These are phyloP conservation scores for Mus musculus DNA, from an alignment of 2,113 vertebrate genomes.

Conservation along the genomic window DNA sequence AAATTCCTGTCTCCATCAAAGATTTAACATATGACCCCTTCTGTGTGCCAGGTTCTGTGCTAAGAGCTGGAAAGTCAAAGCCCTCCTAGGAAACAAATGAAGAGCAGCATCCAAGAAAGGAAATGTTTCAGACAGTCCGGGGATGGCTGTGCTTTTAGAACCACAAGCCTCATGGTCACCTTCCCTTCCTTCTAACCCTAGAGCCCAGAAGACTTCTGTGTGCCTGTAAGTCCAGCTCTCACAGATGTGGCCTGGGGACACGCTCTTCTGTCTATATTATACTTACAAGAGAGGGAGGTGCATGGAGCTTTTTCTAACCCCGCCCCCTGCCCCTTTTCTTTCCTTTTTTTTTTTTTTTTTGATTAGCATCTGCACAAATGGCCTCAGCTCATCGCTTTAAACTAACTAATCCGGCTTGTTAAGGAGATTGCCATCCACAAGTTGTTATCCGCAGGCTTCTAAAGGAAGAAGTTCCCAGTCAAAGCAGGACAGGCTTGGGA, in stretches of 20 bases:
- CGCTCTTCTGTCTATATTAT: slow-evolving; percentile 58
- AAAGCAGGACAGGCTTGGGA: slow-evolving; percentile 76
- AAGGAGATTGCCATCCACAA: slow-evolving; percentile 78
- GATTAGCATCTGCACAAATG: slow-evolving; percentile 76
- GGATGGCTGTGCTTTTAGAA: slow-evolving; percentile 68
- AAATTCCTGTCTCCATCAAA: not conserved
- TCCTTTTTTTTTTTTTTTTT: slow-evolving; percentile 45
- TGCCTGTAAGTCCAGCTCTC: slow-evolving; percentile 70
- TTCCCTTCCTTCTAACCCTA: slow-evolving; percentile 70
- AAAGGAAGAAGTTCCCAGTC: slow-evolving; percentile 65
- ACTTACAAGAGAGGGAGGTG: slow-evolving; percentile 60
- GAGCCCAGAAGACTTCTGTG: slow-evolving; percentile 63
- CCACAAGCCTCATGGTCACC: slow-evolving; percentile 63
- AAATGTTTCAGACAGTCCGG: slow-evolving; percentile 65
- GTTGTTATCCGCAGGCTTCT: slow-evolving; percentile 68
- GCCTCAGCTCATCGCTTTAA: slow-evolving; percentile 74
- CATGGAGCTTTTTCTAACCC: slow-evolving; percentile 64
- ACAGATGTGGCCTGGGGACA: slow-evolving; percentile 65
- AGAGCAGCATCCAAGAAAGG: slow-evolving; percentile 72
- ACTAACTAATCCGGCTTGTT: slow-evolving; percentile 74
- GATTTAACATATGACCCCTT: not conserved
- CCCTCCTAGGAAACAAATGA: slow-evolving; percentile 57
- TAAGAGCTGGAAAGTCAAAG: slow-evolving; percentile 23
- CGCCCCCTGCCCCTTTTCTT: not conserved
- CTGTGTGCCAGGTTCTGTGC: not conserved